Evolutionary conservation across 2,888 invertebrate species (phyloP).

Genomic region (Aspidapion aeneum): DNA sequence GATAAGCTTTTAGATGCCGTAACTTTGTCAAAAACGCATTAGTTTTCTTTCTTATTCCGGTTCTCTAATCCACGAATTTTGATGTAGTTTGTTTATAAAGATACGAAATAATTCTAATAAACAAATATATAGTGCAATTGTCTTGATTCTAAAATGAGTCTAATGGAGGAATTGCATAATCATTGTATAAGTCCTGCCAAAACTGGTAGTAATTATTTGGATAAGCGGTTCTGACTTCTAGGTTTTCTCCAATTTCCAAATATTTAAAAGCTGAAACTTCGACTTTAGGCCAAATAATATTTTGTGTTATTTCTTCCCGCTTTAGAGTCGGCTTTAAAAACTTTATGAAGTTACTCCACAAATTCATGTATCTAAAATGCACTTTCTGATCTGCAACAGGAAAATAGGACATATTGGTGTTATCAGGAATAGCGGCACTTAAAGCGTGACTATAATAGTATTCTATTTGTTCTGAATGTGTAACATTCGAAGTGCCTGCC

Average conservation of each 20-base stretch:
- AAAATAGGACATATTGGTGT: neutral
- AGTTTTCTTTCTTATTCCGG: too few relatives aligned
- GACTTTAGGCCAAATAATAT: neutral
- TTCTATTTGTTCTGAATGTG: neutral
- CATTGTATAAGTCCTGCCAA: too few relatives aligned
- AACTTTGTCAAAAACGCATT: too few relatives aligned
- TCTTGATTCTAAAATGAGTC: too few relatives aligned
- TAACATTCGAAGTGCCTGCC: neutral
- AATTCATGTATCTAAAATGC: neutral
- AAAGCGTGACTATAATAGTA: neutral
- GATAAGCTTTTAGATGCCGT: too few relatives aligned
- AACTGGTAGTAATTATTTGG: too few relatives aligned
- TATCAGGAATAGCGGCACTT: neutral
- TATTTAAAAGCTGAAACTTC: neutral
- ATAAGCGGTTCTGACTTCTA: neutral
- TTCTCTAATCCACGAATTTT: too few relatives aligned
- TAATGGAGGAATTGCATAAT: too few relatives aligned
- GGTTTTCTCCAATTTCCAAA: neutral
- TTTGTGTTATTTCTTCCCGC: neutral
- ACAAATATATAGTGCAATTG: too few relatives aligned
- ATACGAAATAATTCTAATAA: too few relatives aligned
- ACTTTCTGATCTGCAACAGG: neutral
- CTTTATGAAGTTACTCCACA: neutral
- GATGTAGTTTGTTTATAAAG: too few relatives aligned
- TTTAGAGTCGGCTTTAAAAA: neutral